phyloP scores from a whole-genome alignment of 1,140 invertebrate species.

The Zophobas atratus region DNA sequence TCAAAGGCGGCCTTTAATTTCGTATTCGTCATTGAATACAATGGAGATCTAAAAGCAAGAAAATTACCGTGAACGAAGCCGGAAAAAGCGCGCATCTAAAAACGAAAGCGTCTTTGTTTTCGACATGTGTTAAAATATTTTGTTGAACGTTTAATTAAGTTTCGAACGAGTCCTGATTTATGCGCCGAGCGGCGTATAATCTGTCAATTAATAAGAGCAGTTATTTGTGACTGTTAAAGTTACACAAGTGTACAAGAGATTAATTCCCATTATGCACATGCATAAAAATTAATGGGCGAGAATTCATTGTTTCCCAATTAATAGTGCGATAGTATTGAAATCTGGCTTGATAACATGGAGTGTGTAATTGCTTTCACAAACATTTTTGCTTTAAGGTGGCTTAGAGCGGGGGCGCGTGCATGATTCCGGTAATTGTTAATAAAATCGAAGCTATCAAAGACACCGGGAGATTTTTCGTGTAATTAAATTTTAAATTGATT shows the following conservation, averaged over 20 bases:
- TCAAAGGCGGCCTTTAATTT: conserved; percentile 40
- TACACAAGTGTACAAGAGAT: conserved; percentile 9
- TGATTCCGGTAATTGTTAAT: conserved; percentile 22
- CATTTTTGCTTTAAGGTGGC: neutral
- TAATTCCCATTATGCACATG: conserved; percentile 14
- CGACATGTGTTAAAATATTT: conserved; percentile 10
- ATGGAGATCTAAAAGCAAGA: conserved; percentile 28
- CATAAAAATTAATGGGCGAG: conserved; percentile 14
- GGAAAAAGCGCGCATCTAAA: conserved; percentile 23
- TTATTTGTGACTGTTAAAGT: conserved; percentile 19
- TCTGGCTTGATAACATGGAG: neutral
- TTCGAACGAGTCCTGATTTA: neutral
- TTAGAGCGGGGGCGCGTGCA: conserved; percentile 24
- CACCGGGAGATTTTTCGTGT: conserved; percentile 24
- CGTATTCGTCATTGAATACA: conserved; percentile 40
- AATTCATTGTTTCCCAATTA: neutral
- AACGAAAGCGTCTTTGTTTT: conserved; percentile 19
- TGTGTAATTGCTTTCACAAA: neutral
- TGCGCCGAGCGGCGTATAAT: conserved; percentile 4
- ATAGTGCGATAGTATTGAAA: neutral
- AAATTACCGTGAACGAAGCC: conserved; percentile 27
- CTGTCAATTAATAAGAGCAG: conserved; percentile 14
- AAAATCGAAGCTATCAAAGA: conserved; percentile 8
- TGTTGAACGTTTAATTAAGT: conserved; percentile 8
- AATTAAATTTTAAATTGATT: conserved; percentile 50